These are phyloP conservation scores for Amaurobius ferox DNA, from an alignment of 2,888 invertebrate species.

Conservation along the genomic window DNA sequence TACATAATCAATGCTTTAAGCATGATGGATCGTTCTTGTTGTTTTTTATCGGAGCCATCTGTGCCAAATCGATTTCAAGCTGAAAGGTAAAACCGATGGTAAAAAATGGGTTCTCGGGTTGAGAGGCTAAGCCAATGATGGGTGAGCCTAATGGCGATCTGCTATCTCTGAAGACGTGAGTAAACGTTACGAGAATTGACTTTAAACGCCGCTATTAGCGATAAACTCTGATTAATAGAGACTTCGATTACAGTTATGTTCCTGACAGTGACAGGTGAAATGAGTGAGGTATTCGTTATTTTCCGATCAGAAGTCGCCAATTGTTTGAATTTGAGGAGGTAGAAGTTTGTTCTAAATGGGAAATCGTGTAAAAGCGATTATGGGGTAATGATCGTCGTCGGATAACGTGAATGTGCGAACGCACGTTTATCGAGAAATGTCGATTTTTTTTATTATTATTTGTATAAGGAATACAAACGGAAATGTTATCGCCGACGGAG, in stretches of 20 bases:
- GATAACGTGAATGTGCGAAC: too few relatives aligned
- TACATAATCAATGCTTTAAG: too few relatives aligned
- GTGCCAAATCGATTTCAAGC: neutral
- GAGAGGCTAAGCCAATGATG: neutral
- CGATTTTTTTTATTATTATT: too few relatives aligned
- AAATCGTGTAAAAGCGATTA: neutral
- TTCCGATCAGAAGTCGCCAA: neutral
- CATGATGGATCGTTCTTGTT: too few relatives aligned
- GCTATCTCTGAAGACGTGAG: neutral
- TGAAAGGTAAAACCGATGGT: neutral
- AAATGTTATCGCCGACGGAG: too few relatives aligned
- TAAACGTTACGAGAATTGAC: neutral
- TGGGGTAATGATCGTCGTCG: too few relatives aligned
- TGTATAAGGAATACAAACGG: too few relatives aligned
- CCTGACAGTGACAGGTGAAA: neutral
- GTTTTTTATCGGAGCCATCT: neutral
- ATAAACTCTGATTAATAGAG: conserved; percentile 6
- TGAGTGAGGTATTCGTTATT: neutral
- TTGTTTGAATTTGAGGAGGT: neutral
- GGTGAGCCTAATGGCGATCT: neutral
- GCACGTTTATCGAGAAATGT: neutral
- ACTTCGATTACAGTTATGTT: neutral
- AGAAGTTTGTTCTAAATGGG: neutral
- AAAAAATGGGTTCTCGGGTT: neutral
- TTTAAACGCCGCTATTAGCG: neutral